phyloP scores from a whole-genome alignment of 1,140 invertebrate species.

The Aphaenogaster ashmeadi region DNA sequence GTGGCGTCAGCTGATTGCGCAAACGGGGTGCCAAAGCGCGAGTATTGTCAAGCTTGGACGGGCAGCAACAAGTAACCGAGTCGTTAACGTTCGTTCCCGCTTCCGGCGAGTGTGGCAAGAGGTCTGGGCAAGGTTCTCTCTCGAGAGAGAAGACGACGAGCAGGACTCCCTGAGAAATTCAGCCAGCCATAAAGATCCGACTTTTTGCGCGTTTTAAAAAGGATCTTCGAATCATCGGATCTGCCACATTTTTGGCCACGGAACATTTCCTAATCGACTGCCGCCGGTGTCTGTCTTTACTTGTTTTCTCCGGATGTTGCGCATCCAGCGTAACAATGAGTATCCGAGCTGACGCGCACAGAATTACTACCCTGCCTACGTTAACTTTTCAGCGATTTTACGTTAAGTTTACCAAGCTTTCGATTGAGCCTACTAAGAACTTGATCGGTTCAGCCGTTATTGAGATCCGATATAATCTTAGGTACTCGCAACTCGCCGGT shows the following conservation, averaged over 20 bases:
- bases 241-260: not conserved
- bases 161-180: not conserved
- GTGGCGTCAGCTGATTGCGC: constrained; percentile 42
- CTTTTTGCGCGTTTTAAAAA: not conserved
- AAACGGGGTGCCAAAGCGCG: constrained; percentile 43
- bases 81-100: constrained; percentile 61
- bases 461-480: too few species aligned
- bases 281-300: not conserved
- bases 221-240: not conserved
- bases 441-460: too few species aligned
- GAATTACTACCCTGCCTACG: not conserved
- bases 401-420: not conserved
- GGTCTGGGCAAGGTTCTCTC: not conserved
- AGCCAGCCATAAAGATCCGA: constrained; percentile 3
- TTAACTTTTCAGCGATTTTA: not conserved
- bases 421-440: too few species aligned
- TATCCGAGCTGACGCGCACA: not conserved
- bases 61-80: constrained; percentile 21
- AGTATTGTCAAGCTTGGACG: constrained; percentile 56
- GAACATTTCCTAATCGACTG: not conserved
- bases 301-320: not conserved
- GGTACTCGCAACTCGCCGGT: too few species aligned
- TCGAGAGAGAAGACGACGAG: not conserved
- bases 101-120: constrained; percentile 62
- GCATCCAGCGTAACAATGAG: not conserved